phyloP scores from a whole-genome alignment of 2,113 vertebrate species.

The Scytalopus superciliaris region DNA sequence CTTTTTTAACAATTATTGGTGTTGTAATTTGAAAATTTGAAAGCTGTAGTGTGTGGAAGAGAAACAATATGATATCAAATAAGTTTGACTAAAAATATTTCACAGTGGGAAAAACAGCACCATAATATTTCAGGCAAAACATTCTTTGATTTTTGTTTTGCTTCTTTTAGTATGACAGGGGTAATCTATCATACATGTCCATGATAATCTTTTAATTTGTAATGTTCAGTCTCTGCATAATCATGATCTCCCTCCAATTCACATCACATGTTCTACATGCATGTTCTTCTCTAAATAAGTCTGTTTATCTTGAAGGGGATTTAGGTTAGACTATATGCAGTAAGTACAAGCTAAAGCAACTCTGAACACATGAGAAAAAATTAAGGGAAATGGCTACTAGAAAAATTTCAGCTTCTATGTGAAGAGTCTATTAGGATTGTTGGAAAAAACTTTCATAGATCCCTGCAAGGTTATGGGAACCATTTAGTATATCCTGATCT shows the following conservation, averaged over 20 bases:
- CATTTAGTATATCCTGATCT: not conserved
- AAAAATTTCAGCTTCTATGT: not conserved
- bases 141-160: not conserved
- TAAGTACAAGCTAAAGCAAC: conserved; percentile 43
- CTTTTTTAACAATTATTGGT: not conserved
- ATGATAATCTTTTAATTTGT: not conserved
- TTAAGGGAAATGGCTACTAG: not conserved
- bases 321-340: not conserved
- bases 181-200: not conserved
- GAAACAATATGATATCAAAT: not conserved
- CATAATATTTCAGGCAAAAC: not conserved
- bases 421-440: not conserved
- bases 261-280: not conserved
- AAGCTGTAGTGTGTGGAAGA: not conserved
- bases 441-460: not conserved
- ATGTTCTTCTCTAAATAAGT: not conserved
- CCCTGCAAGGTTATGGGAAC: not conserved
- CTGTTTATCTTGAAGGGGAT: not conserved
- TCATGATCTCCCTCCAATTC: not conserved
- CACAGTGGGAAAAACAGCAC: not conserved
- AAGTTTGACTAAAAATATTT: not conserved
- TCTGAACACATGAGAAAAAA: not conserved
- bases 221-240: not conserved
- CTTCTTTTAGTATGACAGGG: not conserved
- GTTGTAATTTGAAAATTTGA: not conserved